phyloP scores from a whole-genome alignment of 2,113 vertebrate genomes.

The Larimichthys polyactis region DNA sequence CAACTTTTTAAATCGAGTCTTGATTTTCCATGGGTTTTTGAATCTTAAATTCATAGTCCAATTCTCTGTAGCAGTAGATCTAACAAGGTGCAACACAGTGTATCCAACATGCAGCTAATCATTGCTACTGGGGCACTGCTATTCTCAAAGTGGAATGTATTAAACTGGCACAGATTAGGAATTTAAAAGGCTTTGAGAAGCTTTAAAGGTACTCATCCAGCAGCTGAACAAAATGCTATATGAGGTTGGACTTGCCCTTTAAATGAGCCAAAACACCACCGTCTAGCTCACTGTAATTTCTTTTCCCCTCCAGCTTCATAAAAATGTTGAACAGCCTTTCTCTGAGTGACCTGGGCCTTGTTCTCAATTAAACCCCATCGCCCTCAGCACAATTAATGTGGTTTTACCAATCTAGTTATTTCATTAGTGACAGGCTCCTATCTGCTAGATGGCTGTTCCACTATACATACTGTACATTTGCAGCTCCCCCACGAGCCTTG shows the following conservation, averaged over 20 bases:
- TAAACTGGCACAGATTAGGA: constrained; percentile 7
- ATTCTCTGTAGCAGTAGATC: neutral
- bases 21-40: neutral
- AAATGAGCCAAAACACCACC: constrained; percentile 16
- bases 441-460: constrained; percentile 27
- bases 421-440: constrained; percentile 38
- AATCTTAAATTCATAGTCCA: neutral
- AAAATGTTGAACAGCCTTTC: constrained; percentile 21
- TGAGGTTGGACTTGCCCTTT: constrained; percentile 22
- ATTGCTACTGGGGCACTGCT: neutral
- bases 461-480: constrained; percentile 11
- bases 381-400: constrained; percentile 38
- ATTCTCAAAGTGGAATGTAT: neutral
- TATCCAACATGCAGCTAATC: neutral
- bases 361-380: constrained; percentile 57
- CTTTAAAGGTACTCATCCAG: constrained; percentile 21
- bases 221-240: neutral
- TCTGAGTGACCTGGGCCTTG: constrained; percentile 32
- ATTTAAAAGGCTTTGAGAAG: constrained; percentile 8
- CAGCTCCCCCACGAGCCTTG: constrained; percentile 2
- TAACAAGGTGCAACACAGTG: neutral
- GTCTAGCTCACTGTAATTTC: constrained; percentile 23
- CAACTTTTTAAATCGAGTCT: neutral
- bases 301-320: constrained; percentile 19
- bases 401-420: constrained; percentile 48